Conservation (phyloP, 2,113 vertebrate genomes). For the Narcine bancroftii region DNA sequence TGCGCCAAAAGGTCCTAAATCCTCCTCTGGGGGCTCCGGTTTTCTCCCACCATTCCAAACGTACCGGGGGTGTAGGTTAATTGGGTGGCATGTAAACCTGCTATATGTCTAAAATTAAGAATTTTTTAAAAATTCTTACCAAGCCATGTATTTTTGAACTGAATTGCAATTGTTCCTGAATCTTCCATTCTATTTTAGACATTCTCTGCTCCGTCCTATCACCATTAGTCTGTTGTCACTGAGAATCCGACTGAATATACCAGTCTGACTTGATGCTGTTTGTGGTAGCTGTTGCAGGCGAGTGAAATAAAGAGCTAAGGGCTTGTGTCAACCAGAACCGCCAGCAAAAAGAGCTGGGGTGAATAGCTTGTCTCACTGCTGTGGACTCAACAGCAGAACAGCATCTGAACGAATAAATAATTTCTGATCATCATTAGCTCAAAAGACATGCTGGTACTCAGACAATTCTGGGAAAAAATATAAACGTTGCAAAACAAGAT, state of each 20-base stretch:
- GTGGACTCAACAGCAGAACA: neutral
- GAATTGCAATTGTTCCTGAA: neutral
- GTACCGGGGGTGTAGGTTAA: no score
- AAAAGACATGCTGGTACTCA: no score
- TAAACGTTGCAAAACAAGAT: neutral
- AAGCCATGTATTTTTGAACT: neutral
- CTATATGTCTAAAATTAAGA: no score
- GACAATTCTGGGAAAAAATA: neutral
- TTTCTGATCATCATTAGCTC: neutral
- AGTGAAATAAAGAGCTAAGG: neutral
- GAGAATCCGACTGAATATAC: neutral
- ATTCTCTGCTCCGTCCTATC: neutral
- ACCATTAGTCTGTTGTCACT: neutral
- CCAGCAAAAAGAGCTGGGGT: neutral
- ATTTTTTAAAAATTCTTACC: no score
- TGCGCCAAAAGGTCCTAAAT: no score
- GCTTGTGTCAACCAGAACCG: neutral
- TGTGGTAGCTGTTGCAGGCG: neutral
- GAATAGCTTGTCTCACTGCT: neutral
- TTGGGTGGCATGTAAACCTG: no score
- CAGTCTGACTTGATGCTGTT: neutral
- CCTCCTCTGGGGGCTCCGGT: no score
- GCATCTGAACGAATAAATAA: neutral
- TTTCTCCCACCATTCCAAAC: no score
- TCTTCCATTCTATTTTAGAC: no score